Evolutionary conservation across 1,140 invertebrate species (phyloP), one percentile per base, ranked within the genome.

Genomic region (Microplitis mediator): DNA sequence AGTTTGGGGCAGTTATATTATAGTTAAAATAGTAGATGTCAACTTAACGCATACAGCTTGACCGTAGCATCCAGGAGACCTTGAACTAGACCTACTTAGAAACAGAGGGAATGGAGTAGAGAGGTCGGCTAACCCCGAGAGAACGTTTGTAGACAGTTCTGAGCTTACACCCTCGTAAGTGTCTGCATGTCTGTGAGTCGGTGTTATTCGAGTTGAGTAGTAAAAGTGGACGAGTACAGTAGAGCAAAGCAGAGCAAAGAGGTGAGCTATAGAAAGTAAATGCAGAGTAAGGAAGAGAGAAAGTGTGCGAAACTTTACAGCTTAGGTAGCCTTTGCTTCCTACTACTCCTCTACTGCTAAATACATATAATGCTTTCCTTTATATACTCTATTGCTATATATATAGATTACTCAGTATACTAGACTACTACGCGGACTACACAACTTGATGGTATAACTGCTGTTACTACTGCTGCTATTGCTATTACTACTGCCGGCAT

Each of bases 81-180:
- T 62, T 62, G 60, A 62, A 62, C 60, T 34, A 62, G 60, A 62
- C 60, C 60, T 62, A 62, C 60, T 62, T 62, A 62, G 60, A 35
- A 62, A 35, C 32, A 36, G 60, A 62, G 31, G 23, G 58, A 62
- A 56, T 56, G 60, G 32, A 36, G 31, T 62, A 31, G 34, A 62
- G 60, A 62, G 60, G 60, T 62, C 60, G 60, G 60, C 36, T 62
- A 62, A 62, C 60, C 60, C 60, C 60, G 11, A 35, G 60, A 62
- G 60, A 35, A 36, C 60, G 35, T 62, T 9, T 11, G 34, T 11
- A 32, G 23, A 16, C 56, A 5, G 60, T 14, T 62, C 31, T 9
- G 32, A 62, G 60, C 60, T 62, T 62, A 36, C 32, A 34, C 34
- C 32, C 14, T 58, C 56, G 60, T 16, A 13, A 6, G 31, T 36